Conservation (phyloP, 2,797 vertebrate species). For the Nasua narica region DNA sequence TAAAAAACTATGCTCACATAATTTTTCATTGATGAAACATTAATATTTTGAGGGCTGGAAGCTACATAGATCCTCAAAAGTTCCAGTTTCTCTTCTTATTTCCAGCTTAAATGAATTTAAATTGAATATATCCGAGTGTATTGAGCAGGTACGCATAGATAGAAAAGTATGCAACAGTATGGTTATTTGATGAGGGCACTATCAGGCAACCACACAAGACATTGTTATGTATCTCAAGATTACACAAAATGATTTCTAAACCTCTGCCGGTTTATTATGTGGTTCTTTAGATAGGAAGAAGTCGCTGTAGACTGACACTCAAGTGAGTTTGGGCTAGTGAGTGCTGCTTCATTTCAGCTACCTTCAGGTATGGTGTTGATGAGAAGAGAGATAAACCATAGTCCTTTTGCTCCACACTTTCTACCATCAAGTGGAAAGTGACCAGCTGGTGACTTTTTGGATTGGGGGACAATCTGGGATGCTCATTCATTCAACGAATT, state of each 20-base stretch:
- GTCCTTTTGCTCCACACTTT: neutral
- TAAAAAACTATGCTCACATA: neutral
- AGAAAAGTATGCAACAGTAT: neutral
- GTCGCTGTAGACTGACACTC: neutral
- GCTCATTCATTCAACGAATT: neutral
- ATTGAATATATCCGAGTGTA: neutral
- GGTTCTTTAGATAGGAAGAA: neutral
- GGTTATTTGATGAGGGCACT: neutral
- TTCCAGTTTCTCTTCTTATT: neutral
- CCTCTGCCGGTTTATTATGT: neutral
- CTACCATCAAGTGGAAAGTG: neutral
- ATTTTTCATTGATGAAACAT: neutral
- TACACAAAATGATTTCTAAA: slow-evolving; percentile 19
- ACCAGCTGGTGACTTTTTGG: neutral
- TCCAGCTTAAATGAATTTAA: slow-evolving; percentile 14
- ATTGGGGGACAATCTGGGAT: neutral
- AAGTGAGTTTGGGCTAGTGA: neutral
- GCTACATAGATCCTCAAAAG: neutral
- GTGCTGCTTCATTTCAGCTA: neutral
- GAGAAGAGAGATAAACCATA: neutral
- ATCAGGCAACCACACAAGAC: neutral
- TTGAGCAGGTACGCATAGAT: neutral
- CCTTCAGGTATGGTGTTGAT: neutral
- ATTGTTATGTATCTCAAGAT: neutral
- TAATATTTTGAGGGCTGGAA: neutral